phyloP scores from a whole-genome alignment of 2,113 vertebrate species.

The Rhea pennata region DNA sequence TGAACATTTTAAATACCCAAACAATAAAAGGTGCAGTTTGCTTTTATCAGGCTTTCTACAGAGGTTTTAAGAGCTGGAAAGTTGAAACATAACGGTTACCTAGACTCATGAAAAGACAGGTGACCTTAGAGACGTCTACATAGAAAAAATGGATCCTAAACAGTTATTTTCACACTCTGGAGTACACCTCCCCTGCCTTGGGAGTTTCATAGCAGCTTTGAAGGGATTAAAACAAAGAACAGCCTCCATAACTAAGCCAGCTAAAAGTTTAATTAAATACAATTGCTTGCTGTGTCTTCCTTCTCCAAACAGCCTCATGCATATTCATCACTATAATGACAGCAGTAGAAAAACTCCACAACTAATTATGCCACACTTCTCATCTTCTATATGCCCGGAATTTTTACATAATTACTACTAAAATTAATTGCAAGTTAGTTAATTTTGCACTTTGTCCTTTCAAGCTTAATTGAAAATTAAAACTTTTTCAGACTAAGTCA shows the following conservation, averaged over 20 bases:
- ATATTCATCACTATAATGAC: constrained; percentile 84
- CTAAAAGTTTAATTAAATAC: constrained; percentile 82
- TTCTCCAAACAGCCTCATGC: constrained; percentile 76
- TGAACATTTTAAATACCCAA: not conserved
- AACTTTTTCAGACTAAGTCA: constrained; percentile 32
- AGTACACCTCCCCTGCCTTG: not conserved
- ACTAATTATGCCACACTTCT: constrained; percentile 77
- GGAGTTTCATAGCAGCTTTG: constrained; percentile 53
- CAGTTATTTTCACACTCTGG: not conserved
- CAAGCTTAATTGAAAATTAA: constrained; percentile 77
- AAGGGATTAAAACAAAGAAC: constrained; percentile 68
- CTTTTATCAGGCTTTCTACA: not conserved
- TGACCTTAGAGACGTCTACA: not conserved
- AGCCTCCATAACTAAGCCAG: constrained; percentile 60
- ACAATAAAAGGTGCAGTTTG: not conserved
- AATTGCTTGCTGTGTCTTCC: constrained; percentile 72
- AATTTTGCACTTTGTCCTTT: constrained; percentile 79
- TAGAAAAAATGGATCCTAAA: constrained; percentile 2
- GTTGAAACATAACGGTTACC: not conserved
- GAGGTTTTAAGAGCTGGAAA: not conserved
- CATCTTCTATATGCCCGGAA: constrained; percentile 74
- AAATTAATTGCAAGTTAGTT: constrained; percentile 85
- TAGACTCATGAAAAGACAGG: not conserved
- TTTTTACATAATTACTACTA: constrained; percentile 79
- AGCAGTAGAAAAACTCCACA: constrained; percentile 66